Conservation (phyloP, 1,140 invertebrate genomes). For the Plutomurus gul region DNA sequence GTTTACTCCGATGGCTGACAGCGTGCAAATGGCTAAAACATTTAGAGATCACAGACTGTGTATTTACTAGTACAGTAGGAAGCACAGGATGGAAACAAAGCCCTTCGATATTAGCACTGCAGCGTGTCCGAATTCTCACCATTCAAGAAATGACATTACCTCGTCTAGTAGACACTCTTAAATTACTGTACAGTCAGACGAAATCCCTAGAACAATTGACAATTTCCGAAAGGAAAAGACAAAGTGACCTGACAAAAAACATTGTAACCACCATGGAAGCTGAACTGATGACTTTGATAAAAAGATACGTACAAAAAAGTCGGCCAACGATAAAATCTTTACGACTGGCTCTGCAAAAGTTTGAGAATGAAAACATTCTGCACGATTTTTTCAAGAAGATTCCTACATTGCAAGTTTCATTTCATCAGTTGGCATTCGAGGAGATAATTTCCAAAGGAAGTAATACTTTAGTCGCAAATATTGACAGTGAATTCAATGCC, state of each 20-base stretch:
- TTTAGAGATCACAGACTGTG: not conserved
- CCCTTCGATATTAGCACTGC: not conserved
- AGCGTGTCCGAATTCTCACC: not conserved
- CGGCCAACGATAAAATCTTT: not conserved
- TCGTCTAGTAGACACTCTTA: not conserved
- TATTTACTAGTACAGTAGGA: not conserved
- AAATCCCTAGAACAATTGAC: not conserved
- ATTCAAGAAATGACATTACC: not conserved
- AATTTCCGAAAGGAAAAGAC: not conserved
- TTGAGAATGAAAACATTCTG: not conserved
- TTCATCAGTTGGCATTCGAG: not conserved
- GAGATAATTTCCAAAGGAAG: not conserved
- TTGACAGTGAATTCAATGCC: not conserved
- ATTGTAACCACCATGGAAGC: not conserved
- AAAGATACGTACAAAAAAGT: not conserved
- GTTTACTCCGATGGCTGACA: not conserved
- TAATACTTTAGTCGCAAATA: not conserved
- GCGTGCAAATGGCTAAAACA: not conserved
- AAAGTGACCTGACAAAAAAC: not conserved
- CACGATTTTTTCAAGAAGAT: conserved; percentile 8
- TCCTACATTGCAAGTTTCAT: not conserved
- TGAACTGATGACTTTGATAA: not conserved
- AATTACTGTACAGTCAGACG: not conserved
- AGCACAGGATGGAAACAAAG: not conserved
- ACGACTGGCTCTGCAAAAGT: not conserved